phyloP scores from a whole-genome alignment of 2,113 vertebrate genomes.

The Hydrolagus affinis region DNA sequence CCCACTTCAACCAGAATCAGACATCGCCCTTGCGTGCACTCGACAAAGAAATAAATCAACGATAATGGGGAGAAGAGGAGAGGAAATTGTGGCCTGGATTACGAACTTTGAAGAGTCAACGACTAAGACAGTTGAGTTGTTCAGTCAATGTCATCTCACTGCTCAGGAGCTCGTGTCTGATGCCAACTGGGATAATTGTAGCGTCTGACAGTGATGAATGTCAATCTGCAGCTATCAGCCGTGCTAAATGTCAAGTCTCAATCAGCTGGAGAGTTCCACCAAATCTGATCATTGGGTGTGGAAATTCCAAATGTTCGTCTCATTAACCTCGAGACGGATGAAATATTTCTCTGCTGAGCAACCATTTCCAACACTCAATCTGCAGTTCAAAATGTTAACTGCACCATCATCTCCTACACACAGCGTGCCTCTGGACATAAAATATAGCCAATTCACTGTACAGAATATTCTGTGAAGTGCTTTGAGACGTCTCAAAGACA shows the following conservation, averaged over 20 bases:
- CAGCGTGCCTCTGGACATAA: too few species aligned
- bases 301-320: not conserved
- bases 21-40: too few species aligned
- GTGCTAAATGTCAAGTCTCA: too few species aligned
- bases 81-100: not conserved
- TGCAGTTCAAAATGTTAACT: too few species aligned
- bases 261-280: too few species aligned
- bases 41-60: not conserved
- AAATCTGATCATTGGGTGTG: not conserved
- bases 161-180: conserved; percentile 6
- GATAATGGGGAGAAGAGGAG: not conserved
- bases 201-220: not conserved
- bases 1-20: too few species aligned
- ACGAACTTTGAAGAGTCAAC: too few species aligned
- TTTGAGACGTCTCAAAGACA: too few species aligned
- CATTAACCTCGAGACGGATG: not conserved
- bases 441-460: too few species aligned
- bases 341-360: not conserved
- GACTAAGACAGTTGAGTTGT: not conserved
- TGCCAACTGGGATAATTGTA: conserved; percentile 9
- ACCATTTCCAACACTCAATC: too few species aligned
- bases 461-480: too few species aligned
- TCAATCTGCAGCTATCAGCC: not conserved
- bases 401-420: too few species aligned
- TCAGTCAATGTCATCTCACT: not conserved